Evolutionary conservation across 2,797 vertebrate species (phyloP).

Genomic region (Poecilia gillii): DNA sequence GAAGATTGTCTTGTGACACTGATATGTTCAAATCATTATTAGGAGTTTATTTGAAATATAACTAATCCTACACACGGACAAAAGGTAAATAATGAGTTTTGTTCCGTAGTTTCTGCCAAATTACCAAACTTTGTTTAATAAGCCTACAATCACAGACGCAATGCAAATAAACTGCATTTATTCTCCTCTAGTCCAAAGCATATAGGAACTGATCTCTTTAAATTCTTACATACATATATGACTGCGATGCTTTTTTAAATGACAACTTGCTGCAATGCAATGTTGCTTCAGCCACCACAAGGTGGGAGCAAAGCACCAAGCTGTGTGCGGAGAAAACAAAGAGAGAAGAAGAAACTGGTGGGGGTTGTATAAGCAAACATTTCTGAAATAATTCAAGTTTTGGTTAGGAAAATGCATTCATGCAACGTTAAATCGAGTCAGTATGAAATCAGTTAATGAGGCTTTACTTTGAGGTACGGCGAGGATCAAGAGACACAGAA

Average conservation of each 20-base stretch:
- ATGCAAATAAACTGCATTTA: no score
- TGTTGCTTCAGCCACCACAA: no score
- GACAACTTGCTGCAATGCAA: no score
- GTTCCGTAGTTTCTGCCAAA: no score
- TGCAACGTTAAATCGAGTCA: not conserved
- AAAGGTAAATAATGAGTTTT: not conserved
- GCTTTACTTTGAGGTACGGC: conserved; percentile 82
- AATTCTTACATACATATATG: no score
- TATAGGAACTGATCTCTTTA: no score
- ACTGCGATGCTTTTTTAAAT: no score
- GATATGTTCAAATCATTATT: not conserved
- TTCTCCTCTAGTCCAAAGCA: no score
- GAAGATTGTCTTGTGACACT: not conserved
- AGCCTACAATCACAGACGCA: no score
- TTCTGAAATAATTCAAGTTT: not conserved
- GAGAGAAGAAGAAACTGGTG: not conserved
- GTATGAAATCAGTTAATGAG: not conserved
- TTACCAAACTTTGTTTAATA: no score
- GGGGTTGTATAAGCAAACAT: not conserved
- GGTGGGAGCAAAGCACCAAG: not conserved
- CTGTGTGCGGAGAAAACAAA: not conserved
- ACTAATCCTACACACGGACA: not conserved
- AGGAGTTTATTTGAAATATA: not conserved
- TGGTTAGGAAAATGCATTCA: not conserved
- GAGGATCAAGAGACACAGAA: conserved; percentile 75